These are phyloP conservation scores for Pteronotus mesoamericanus DNA, from an alignment of 2,797 vertebrate genomes.

Conservation along the genomic window DNA sequence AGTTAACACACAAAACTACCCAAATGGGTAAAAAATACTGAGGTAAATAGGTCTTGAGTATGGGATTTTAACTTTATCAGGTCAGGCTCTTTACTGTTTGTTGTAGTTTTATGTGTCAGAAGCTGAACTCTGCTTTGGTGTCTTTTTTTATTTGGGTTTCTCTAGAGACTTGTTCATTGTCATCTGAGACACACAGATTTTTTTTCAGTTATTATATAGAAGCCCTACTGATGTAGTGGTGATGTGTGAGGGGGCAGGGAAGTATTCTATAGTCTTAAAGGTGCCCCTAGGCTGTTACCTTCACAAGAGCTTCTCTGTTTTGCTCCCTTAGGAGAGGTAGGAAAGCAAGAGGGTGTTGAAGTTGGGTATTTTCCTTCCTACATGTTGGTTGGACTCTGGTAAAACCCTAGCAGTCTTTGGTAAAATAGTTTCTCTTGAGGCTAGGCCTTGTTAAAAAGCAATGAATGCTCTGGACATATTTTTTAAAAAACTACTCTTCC, in stretches of 20 bases:
- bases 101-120: not conserved
- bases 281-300: not conserved
- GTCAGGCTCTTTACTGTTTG: not conserved
- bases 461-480: not conserved
- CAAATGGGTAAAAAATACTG: not conserved
- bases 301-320: not conserved
- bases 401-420: not conserved
- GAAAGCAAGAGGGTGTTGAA: not conserved
- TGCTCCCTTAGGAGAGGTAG: not conserved
- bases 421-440: not conserved
- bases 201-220: not conserved
- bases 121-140: not conserved
- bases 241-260: not conserved
- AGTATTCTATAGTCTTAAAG: not conserved
- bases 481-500: not conserved
- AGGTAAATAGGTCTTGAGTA: not conserved
- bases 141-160: not conserved
- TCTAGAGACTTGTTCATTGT: not conserved
- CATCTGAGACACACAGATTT: not conserved
- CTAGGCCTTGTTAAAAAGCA: not conserved
- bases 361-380: not conserved
- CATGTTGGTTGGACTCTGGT: not conserved
- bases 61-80: not conserved
- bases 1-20: not conserved
- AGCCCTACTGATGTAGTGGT: not conserved